Conservation (phyloP, 2,888 invertebrate genomes). For the Pinctada fucata region DNA sequence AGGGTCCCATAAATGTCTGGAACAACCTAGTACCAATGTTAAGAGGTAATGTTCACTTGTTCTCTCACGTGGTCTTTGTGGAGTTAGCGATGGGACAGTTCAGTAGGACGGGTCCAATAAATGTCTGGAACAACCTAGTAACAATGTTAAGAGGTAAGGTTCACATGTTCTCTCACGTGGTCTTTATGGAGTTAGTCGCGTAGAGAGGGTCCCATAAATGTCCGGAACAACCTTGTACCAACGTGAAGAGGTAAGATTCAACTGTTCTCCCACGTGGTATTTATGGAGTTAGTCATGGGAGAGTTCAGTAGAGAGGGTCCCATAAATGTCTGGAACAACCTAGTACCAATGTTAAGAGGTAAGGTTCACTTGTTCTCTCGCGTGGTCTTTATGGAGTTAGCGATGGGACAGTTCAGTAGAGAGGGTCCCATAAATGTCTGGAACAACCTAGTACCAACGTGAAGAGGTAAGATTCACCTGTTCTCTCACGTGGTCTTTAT, state of each 20-base stretch:
- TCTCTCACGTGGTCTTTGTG: constrained; percentile 90
- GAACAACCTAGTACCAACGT: constrained; percentile 88
- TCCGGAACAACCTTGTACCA: constrained; percentile 90
- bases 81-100: constrained; percentile 95
- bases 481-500: constrained; percentile 85
- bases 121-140: constrained; percentile 90
- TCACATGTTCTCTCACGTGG: background rate
- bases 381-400: constrained; percentile 94
- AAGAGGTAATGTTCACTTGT: constrained; percentile 82
- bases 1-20: constrained; percentile 96
- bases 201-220: constrained; percentile 93
- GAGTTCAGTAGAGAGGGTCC: constrained; percentile 95
- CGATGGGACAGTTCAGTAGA: constrained; percentile 93
- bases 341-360: constrained; percentile 88
- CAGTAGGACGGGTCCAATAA: constrained; percentile 93
- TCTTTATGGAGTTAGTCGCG: constrained; percentile 93
- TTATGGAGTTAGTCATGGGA: constrained; percentile 95
- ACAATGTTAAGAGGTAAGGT: constrained; percentile 88
- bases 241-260: constrained; percentile 82
- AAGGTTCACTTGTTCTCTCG: constrained; percentile 78
- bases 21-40: constrained; percentile 88
- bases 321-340: constrained; percentile 92
- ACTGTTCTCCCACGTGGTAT: constrained; percentile 69
- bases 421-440: constrained; percentile 94
- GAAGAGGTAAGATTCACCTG: constrained; percentile 82